These are phyloP conservation scores for Glomeris maerens DNA, from an alignment of 1,140 invertebrate species.

Conservation along the genomic window DNA sequence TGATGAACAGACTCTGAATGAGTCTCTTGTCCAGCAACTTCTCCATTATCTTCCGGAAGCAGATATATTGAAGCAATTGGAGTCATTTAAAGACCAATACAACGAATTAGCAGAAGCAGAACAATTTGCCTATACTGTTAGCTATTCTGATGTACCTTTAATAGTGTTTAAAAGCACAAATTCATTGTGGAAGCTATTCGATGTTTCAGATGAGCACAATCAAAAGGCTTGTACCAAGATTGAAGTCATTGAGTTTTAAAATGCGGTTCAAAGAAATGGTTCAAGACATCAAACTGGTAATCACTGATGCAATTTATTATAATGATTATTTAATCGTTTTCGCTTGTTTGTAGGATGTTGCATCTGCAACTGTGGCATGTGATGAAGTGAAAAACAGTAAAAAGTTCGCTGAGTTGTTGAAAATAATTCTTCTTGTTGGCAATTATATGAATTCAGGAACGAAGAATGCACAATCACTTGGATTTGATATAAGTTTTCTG, in stretches of 20 bases:
- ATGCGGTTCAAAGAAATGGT: constrained; percentile 66
- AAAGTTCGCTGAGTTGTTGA: constrained; percentile 45
- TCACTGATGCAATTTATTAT: constrained; percentile 14
- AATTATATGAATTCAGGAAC: neutral
- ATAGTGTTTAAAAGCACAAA: neutral
- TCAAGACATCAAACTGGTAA: constrained; percentile 78
- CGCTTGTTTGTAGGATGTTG: constrained; percentile 53
- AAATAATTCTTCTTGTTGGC: neutral
- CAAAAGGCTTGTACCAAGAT: constrained; percentile 69
- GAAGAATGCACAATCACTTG: neutral
- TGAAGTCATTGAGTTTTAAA: constrained; percentile 83
- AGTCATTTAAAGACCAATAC: constrained; percentile 57
- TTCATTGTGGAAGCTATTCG: constrained; percentile 10
- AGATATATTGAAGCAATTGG: constrained; percentile 69
- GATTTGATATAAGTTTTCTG: neutral
- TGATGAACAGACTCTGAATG: constrained; percentile 65
- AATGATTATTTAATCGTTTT: neutral
- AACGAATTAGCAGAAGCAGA: constrained; percentile 82
- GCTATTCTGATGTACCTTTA: constrained; percentile 22
- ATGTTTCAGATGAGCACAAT: constrained; percentile 50
- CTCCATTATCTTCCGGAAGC: constrained; percentile 71
- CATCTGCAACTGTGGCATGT: constrained; percentile 84
- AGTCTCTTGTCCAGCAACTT: constrained; percentile 29
- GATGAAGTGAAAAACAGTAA: constrained; percentile 81
- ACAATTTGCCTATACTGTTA: constrained; percentile 84